A percentile compares a stretch with the other conserved stretches of the same genome.
These are phyloP conservation scores for Phrynosoma platyrhinos DNA, from an alignment of 2,113 vertebrate species.

Conservation along the genomic window DNA sequence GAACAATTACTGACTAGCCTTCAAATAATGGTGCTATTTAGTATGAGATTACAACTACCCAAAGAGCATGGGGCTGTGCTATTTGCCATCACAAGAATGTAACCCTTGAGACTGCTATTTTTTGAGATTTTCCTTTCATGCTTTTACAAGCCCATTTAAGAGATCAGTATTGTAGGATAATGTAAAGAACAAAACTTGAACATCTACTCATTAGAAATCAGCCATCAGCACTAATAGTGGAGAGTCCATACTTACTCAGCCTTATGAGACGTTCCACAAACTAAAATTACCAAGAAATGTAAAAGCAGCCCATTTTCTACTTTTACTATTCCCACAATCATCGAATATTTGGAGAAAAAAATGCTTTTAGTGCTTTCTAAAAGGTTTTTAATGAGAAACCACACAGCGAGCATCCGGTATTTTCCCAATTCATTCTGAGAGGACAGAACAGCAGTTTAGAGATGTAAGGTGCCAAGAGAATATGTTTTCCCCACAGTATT, in stretches of 20 bases:
- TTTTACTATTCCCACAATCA: constrained; percentile 5
- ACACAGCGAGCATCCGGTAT: not conserved
- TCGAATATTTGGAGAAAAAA: not conserved
- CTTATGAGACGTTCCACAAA: constrained; percentile 9
- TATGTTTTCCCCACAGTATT: not conserved
- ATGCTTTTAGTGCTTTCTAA: not conserved
- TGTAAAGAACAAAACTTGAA: constrained; percentile 22
- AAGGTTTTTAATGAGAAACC: not conserved
- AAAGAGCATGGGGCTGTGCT: not conserved
- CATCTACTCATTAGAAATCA: constrained; percentile 32
- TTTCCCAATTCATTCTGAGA: not conserved
- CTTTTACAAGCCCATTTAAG: constrained; percentile 14
- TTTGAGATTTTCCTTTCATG: constrained; percentile 14
- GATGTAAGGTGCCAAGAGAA: not conserved
- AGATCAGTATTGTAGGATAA: not conserved
- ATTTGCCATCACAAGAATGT: not conserved
- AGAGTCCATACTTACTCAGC: not conserved
- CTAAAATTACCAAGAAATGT: constrained; percentile 15
- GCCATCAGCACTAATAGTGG: not conserved
- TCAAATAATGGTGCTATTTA: constrained; percentile 31
- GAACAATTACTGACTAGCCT: constrained; percentile 33
- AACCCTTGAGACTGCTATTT: not conserved
- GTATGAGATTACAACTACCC: constrained; percentile 8
- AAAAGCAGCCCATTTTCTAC: constrained; percentile 12
- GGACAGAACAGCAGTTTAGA: not conserved